phyloP scores from a whole-genome alignment of 1,140 invertebrate genomes.

The Babylonia areolata region DNA sequence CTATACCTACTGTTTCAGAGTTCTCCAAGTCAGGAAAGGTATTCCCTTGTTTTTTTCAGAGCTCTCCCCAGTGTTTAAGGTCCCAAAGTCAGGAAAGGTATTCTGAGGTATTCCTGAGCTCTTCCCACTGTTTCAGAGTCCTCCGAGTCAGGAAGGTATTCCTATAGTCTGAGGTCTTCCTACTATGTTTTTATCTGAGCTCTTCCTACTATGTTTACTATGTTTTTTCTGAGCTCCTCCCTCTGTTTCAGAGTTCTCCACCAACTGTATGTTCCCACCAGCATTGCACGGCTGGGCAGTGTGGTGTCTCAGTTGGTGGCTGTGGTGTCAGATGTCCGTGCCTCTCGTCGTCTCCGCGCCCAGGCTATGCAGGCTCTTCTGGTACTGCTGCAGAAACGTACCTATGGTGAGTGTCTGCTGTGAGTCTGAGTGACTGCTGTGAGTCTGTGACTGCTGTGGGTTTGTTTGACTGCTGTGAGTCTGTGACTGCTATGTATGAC shows the following conservation, averaged over 20 bases:
- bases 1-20: no score
- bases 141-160: not conserved
- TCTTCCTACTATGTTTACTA: no score
- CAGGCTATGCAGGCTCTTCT: constrained; percentile 60
- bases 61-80: not conserved
- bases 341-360: constrained; percentile 54
- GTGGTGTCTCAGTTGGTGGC: constrained; percentile 63
- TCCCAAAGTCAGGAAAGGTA: no score
- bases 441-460: no score
- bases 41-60: no score
- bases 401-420: constrained; percentile 61
- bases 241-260: not conserved
- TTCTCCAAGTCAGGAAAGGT: no score
- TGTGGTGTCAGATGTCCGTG: constrained; percentile 58
- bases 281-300: constrained; percentile 64
- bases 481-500: no score
- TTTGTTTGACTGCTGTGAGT: no score
- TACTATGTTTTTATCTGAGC: not conserved
- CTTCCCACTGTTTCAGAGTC: not conserved
- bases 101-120: no score
- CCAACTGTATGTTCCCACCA: constrained; percentile 52
- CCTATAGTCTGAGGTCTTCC: not conserved
- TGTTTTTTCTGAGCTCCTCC: no score
- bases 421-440: no score
- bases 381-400: constrained; percentile 55